Percentiles rank a stretch among this genome's conserved stretches.
Conservation (phyloP, 2,113 vertebrate genomes). For the Tragulus kanchil region DNA sequence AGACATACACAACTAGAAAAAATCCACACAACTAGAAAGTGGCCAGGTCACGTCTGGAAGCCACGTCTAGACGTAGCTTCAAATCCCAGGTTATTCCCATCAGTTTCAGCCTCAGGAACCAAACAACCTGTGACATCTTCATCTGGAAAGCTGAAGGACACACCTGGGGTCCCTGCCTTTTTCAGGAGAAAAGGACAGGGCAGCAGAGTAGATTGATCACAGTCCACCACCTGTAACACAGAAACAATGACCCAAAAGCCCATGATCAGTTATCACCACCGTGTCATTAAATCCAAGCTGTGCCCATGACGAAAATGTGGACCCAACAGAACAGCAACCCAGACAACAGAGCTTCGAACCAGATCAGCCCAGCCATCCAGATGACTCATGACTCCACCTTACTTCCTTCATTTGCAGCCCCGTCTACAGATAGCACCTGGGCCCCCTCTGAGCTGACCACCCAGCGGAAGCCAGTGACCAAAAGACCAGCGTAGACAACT, state of each 20-base stretch:
- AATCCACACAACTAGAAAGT: neutral
- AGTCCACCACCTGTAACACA: neutral
- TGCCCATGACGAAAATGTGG: neutral
- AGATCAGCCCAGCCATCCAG: neutral
- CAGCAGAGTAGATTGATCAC: neutral
- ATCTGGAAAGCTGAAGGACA: neutral
- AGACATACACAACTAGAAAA: neutral
- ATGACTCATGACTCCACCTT: neutral
- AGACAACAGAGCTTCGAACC: neutral
- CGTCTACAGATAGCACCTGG: too few relatives aligned
- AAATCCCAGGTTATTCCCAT: neutral
- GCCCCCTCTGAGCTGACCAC: too few relatives aligned
- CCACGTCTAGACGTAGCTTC: neutral
- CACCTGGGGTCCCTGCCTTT: fast-evolving
- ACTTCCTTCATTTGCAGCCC: neutral
- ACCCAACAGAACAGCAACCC: neutral
- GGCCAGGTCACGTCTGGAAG: neutral
- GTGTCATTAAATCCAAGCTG: neutral
- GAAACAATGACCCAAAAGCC: neutral
- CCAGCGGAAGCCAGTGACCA: neutral
- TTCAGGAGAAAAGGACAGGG: neutral
- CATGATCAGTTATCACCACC: too few relatives aligned
- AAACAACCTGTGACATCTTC: neutral
- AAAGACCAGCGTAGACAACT: neutral
- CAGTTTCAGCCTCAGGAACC: neutral